Evolutionary conservation across 2,888 invertebrate species (phyloP), one percentile per base, ranked within the genome.

Genomic region (Tachystola acroxantha): DNA sequence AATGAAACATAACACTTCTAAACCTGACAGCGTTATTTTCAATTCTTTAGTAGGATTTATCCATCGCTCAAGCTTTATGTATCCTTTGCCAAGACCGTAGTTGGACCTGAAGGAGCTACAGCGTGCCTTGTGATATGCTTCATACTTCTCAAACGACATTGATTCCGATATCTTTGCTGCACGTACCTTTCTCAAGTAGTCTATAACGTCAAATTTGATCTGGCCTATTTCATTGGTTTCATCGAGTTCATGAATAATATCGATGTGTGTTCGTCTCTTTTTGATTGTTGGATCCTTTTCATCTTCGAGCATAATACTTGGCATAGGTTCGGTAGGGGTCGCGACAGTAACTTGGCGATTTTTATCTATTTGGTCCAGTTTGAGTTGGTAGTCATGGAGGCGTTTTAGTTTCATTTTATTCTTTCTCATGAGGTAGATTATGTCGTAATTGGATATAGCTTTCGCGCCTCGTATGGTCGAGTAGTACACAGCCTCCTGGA

Each of bases 401-500:
- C 95, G 88, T 40, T 92, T 91, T 52, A 95, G 82, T 69, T 94
- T 94, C 3, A 92, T 82, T 48, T 92, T 92, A 72, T 96, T 94
- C 59, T 93, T 94, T 19, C 96, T 89, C 88, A 97, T 89, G 6
- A 96, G 71, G 71, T 94, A 96, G 35, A 97, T 90, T 16, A 97
- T 89, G 52, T 96, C 95, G n/a, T 79, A 86, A 43, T 87, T 84
- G 1, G 70, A 55, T 40, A 80, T 81, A 0, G 88, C 76, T 41
- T 92, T 92, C 32, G 90, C 88, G 2, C 88, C 89, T 46, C 94
- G 88, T 39, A 88, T 80, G 39, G 88, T 88, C 0, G 93, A 91
- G 27, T 92, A 87, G 51, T 93, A 90, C 9, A 90, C 85, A 0
- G 94, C 94, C 69, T 94, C 93, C 50, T 90, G 89, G n/a, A 96